Evolutionary conservation across 2,113 vertebrate species (phyloP), one percentile per base, ranked within the genome.

Genomic region (Melospiza melodia): DNA sequence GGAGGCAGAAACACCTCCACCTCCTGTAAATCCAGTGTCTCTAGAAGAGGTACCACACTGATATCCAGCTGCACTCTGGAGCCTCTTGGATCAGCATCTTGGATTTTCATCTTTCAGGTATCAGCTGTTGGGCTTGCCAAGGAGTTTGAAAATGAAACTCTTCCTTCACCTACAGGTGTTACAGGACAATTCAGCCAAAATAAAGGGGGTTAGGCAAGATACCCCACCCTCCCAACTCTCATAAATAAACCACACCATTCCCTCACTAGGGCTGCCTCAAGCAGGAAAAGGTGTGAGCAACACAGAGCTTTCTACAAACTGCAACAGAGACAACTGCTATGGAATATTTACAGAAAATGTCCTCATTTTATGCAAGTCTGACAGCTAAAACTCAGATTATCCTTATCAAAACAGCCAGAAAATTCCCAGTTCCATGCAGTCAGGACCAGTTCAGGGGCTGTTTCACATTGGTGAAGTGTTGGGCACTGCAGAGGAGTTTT

Each of bases 391-490:
- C 15, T 62, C 75, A 61, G n/a, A 41, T 17, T 51, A 21, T 22
- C 30, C 51, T 66, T 33, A 30, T 52, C 65, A 80, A 83, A 93
- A 24, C 31, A 76, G 73, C 41, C 28, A 68, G 6, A 20, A 74
- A 62, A 52, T 28, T 12, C 51, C 35, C n/a, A 59, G 43, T 43
- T 84, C 15, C 33, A 37, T 1, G 0, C 12, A 23, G n/a, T 13
- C 69, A 73, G 73, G 63, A 5, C 9, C 84, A 89, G 89, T 31
- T 78, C 41, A 3, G 2, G 11, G 2, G 44, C 8, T 89, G 69
- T 52, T 67, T 27, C 14, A 20, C 0, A 0, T 1, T 35, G 71
- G 37, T 24, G 68, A 49, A 48, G 48, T 3, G 3, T 12, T 77
- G 59, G 3, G 4, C 83, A 11, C 39, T 31, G 4, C 22, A 83